Base-by-base conservation (phyloP, 2,888 invertebrate species). In the Epirrita christyi region DNA sequence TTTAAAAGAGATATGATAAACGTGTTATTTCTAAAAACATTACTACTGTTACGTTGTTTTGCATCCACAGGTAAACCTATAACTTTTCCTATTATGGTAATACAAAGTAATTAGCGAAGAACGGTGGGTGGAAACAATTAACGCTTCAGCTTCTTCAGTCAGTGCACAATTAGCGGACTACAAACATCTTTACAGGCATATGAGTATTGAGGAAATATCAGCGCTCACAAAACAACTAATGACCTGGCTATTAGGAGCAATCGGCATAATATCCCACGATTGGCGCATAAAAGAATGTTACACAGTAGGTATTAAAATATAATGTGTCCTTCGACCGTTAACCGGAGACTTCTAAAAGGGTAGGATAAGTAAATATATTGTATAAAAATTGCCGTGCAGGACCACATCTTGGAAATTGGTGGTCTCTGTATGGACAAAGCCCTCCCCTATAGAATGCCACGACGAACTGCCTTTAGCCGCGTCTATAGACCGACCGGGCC, bases 91-190 rank as follows among this genome's bases (percentile, higher is more conserved):
- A 78, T 74, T 73, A 78, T 67, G 73, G 69, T 73, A 77, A 80
- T 73, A 76, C 64, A 64, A 75, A 78, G 73, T 81, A 75, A 84
- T 88, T 88, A 88, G 79, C 83, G 67, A 59, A 66, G 68, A 73
- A 67, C 64, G 72, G 75, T 74, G 69, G 78, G 77, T 72, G 67
- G 77, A 64, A 73, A 73, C 71, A 80, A 86, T 88, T 88, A 86
- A 62, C 86, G 75, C 75, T 71, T 67, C 21, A 21, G 21, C n/a
- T 21, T 21, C 21, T 21, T 21, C 58, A 73, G 74, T 74, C 78
- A 62, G 74, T 67, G 67, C 67, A 73, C 73, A 81, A 83, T 86
- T 85, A 88, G 77, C 80, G 66, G 54, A 48, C 53, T 61, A 62
- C 66, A 62, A 70, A 72, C 64, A 68, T 67, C 66, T 54, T 52